A percentile compares a stretch with the other conserved stretches of the same genome.
Evolutionary conservation across 2,797 vertebrate genomes (phyloP).

Genomic region (Sebastes minor): DNA sequence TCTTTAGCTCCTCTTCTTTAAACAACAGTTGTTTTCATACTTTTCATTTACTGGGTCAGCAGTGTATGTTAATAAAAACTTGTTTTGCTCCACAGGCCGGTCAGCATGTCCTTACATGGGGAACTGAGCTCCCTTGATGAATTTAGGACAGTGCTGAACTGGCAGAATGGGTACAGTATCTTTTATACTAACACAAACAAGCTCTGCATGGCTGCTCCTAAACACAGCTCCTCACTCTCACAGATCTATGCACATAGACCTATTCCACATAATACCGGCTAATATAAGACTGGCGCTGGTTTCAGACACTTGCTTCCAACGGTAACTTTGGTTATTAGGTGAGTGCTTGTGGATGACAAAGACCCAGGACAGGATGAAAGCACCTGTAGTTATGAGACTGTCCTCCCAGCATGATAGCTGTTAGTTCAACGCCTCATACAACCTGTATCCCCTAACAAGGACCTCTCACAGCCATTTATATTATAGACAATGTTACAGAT

Average conservation of each 20-base stretch:
- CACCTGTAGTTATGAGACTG: background rate
- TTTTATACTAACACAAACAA: constrained; percentile 49
- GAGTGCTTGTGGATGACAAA: background rate
- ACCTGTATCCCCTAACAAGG: background rate
- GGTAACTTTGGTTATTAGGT: background rate
- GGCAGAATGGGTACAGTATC: constrained; percentile 56
- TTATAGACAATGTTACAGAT: background rate
- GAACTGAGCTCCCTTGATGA: constrained; percentile 39
- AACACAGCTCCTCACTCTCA: background rate
- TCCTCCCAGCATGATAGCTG: background rate
- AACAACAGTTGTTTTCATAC: background rate
- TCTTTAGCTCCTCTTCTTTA: background rate
- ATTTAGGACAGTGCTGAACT: constrained; percentile 53
- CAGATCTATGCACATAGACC: background rate
- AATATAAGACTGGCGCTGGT: background rate
- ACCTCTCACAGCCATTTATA: background rate
- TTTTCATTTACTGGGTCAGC: constrained; percentile 7
- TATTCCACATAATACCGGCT: background rate
- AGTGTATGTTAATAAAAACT: constrained; percentile 18
- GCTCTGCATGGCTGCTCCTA: constrained; percentile 13
- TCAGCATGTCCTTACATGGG: constrained; percentile 58
- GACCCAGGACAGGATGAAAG: background rate
- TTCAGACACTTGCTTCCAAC: no score
- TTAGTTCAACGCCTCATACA: background rate
- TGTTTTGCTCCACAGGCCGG: constrained; percentile 20